Base-by-base conservation (phyloP, 2,113 vertebrate genomes). In the Speoplatyrhinus poulsoni region DNA sequence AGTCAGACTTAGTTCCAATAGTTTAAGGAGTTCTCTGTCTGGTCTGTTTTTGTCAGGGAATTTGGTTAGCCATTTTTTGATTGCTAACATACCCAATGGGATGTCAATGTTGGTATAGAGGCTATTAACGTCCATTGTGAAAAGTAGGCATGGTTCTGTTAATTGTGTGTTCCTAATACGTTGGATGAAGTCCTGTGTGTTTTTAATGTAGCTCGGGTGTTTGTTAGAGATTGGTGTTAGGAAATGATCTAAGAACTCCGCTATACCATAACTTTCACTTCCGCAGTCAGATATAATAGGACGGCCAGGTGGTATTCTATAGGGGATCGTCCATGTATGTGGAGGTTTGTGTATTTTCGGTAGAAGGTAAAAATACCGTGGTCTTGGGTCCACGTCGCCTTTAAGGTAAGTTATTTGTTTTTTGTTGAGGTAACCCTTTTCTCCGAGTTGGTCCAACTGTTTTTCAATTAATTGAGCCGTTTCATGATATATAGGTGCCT, bases 251-350 rank as follows among this genome's bases (percentile, higher is more conserved):
- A 73, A 6, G 7, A 41, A 73, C 49, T 73, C 65, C 1, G 55
- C 52, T 5, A 56, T 46, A 2, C 19, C 4, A 4, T 61, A 67
- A 12, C 36, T 71, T 15, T 72, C 65, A 0, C 69, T 67, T 3
- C 32, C n/a, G 12, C 69, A 67, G 4, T 77, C 64, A 0, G 59
- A 72, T 0, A 72, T 32, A n/a, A 67, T 72, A 3, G 69, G 64
- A 8, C 60, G 11, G 0, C 65, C 53, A 2, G 60, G n/a, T 3
- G 69, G 57, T 1, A 59, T 36, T 13, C 11, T 33, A 6, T 15
- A 6, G 4, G 57, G 57, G 0, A 59, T 4, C 0, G 19, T 12
- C 57, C 57, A 59, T 1, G 1, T 16, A 0, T 59, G 3, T 0
- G 57, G 57, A 0, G 7, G 3, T 12, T 59, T 59, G 8, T 59